These are phyloP conservation scores for Pseudopodoces humilis DNA, from an alignment of 2,113 vertebrate species.

Conservation along the genomic window DNA sequence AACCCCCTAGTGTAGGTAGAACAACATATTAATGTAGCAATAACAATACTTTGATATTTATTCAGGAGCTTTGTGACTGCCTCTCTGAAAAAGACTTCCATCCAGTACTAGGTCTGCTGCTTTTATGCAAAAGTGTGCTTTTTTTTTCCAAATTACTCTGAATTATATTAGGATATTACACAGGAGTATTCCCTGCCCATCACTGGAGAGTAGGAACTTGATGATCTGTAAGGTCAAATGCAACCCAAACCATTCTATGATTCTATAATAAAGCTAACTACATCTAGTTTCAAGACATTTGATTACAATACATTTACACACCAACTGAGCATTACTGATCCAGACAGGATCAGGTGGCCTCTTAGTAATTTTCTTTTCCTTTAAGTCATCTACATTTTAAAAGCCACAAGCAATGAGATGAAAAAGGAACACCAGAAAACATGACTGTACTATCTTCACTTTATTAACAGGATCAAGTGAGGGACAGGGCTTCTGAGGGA, in stretches of 20 bases:
- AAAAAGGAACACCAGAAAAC: background rate
- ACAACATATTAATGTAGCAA: background rate
- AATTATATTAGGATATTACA: background rate
- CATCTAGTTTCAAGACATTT: background rate
- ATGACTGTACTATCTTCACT: background rate
- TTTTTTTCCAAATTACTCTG: background rate
- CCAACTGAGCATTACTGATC: background rate
- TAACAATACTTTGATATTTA: background rate
- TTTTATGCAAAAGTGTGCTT: background rate
- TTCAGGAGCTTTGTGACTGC: background rate
- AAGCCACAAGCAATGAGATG: background rate
- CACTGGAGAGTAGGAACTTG: background rate
- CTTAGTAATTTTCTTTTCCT: background rate
- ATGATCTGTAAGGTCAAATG: rapidly evolving
- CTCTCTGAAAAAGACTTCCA: background rate
- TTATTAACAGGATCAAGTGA: background rate
- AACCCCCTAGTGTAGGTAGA: background rate
- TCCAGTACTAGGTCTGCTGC: background rate
- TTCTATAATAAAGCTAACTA: background rate
- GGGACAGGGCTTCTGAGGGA: background rate
- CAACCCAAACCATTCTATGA: background rate
- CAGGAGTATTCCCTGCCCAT: background rate
- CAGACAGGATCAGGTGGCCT: background rate
- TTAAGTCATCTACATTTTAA: background rate
- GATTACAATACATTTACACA: background rate